phyloP scores from a whole-genome alignment of 2,888 invertebrate species.

The Tenthredo notha region DNA sequence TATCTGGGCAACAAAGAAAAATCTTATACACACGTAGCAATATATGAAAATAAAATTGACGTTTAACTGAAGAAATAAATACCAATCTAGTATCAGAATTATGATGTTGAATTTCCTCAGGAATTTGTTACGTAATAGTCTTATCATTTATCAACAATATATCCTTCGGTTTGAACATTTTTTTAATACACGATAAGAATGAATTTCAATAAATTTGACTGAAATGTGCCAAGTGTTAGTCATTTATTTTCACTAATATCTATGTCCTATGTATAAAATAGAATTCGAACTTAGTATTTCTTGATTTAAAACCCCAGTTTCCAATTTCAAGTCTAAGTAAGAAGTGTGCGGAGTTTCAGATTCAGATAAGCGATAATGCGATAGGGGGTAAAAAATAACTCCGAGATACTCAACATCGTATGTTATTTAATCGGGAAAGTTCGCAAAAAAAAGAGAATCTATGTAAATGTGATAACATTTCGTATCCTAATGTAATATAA shows the following conservation, averaged over 20 bases:
- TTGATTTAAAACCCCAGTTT: not conserved
- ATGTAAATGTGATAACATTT: not conserved
- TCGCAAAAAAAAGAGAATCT: not conserved
- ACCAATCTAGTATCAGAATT: not conserved
- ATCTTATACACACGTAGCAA: not conserved
- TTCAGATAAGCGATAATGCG: too few species aligned
- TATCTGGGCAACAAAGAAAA: not conserved
- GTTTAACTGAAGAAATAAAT: not conserved
- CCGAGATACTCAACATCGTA: too few species aligned
- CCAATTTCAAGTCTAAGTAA: too few species aligned
- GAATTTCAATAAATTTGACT: not conserved
- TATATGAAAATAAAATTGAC: not conserved
- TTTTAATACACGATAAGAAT: not conserved
- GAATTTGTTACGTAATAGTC: not conserved
- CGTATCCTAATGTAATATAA: too few species aligned
- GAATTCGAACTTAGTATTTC: not conserved
- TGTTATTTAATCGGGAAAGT: too few species aligned
- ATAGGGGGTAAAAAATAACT: too few species aligned
- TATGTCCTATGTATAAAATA: not conserved
- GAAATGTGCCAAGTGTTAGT: not conserved
- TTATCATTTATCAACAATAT: constrained; percentile 2
- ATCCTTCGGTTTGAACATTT: not conserved
- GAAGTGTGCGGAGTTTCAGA: too few species aligned
- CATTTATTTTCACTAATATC: not conserved
- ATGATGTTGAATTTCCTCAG: not conserved